Evolutionary conservation across 2,888 invertebrate species (phyloP), one percentile per base, ranked within the genome.

Genomic region (Drosophila tanythrix): DNA sequence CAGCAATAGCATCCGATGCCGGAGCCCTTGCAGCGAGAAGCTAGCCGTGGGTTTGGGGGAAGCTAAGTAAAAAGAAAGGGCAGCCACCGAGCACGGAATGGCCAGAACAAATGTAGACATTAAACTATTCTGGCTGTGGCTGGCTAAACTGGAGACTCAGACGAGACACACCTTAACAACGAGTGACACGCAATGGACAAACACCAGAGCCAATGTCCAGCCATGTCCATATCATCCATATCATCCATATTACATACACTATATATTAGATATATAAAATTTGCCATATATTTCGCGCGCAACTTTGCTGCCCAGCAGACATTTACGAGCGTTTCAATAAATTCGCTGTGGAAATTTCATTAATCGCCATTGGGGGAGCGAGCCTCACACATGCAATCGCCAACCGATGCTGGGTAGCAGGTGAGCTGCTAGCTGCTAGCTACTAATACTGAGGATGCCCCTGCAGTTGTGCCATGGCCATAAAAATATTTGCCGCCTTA

Each of bases 41-140:
- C 52, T 68, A 18, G 11, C 15, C 15, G 3, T 25, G 25, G 4
- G 18, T 18, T 2, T 5, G 3, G 35, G n/a, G 79, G 60, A 56
- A 78, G 68, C 69, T 66, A 65, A 64, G 70, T 50, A 59, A 68
- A 69, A 56, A 71, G 61, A 74, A 84, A 88, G 90, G 83, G 90
- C 90, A 84, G 70, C 84, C 84, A 84, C 74, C 82, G 86, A 83
- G 71, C 88, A 84, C 88, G 87, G 89, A 81, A 83, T 79, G 77
- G 85, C 79, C 75, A 79, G 88, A 87, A 88, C 86, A 88, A 88
- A 88, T 88, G 90, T 89, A 88, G 88, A 88, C 91, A 88, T 90
- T 88, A 88, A 88, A 90, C 90, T 87, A 71, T 74, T 70, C 38
- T 36, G 56, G 71, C 71, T 74, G 65, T 66, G 71, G 53, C 66